Base-by-base conservation (phyloP, 2,888 invertebrate species). In the Herminia tarsipennalis region DNA sequence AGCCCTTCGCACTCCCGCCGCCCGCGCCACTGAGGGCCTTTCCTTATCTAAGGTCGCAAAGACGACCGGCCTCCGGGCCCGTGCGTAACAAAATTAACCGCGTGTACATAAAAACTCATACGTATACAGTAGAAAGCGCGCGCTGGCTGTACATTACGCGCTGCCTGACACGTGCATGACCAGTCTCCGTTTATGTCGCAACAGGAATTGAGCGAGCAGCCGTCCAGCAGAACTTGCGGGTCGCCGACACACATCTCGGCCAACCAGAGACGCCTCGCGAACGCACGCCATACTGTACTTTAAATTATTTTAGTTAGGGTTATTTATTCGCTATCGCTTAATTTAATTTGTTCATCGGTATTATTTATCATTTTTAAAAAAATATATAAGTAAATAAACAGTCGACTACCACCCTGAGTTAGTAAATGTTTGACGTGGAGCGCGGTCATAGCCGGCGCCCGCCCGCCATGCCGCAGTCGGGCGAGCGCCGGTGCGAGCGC, bases 151-250 rank as follows among this genome's bases (percentile, higher is more conserved):
- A 91, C 82, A 91, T 91, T 90, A 79, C 70, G 88, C 91, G 88
- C 83, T 75, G 81, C 82, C 88, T 90, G 86, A 91, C 83, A 90
- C 80, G 83, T 91, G 92, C 92, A 92, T 92, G 92, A 92, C 88
- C 88, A 87, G 84, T 88, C 88, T 90, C 83, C 89, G 88, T 91
- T 90, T 91, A 89, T 91, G 91, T 91, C 91, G 89, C 88, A 90
- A 90, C 91, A 91, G 91, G 89, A 83, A 91, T 83, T 89, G 88
- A 89, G 83, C 77, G 76, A 82, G 88, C 87, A 73, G 88, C 86
- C 85, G 63, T 70, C 83, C 85, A 81, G 86, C 84, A 78, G 83
- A 83, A 78, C 83, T 84, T 78, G 85, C 86, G 82, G 85, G 80
- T 75, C 83, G 85, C 86, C 85, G 85, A 83, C 86, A 83, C 83